Percentiles rank a stretch among this genome's conserved stretches.
Evolutionary conservation across 2,113 vertebrate genomes (phyloP).

Genomic region (Trematomus loennbergii): DNA sequence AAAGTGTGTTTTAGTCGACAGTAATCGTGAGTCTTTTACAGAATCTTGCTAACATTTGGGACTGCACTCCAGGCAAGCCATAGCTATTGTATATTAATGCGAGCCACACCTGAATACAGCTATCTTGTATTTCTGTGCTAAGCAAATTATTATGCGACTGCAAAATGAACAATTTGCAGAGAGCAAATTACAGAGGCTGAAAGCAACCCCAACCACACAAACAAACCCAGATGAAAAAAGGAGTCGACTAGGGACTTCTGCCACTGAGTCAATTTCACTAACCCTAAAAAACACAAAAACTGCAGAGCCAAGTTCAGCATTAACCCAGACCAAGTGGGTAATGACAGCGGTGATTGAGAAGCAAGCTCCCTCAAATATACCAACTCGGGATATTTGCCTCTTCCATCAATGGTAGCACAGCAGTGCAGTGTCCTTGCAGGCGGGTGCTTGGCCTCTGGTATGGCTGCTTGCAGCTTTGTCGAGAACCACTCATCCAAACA

Average conservation of each 20-base stretch:
- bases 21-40: conserved; percentile 42
- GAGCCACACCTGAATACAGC: conserved; percentile 54
- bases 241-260: conserved; percentile 39
- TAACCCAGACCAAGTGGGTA: not conserved
- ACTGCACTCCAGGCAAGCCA: conserved; percentile 32
- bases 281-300: conserved; percentile 28
- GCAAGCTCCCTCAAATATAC: not conserved
- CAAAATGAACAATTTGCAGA: conserved; percentile 54
- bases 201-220: conserved; percentile 57
- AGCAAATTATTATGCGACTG: conserved; percentile 61
- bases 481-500: too few species aligned
- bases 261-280: conserved; percentile 44
- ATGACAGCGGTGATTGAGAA: conserved; percentile 1
- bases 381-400: not conserved
- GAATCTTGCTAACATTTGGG: conserved; percentile 36
- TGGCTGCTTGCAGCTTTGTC: too few species aligned
- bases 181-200: conserved; percentile 66
- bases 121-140: conserved; percentile 44
- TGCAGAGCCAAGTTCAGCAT: not conserved
- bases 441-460: too few species aligned
- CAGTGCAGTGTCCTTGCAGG: not conserved
- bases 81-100: conserved; percentile 39
- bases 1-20: conserved; percentile 8
- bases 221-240: conserved; percentile 46
- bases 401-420: not conserved